Conservation (phyloP, 1,140 invertebrate species). For the Drosophila erecta region DNA sequence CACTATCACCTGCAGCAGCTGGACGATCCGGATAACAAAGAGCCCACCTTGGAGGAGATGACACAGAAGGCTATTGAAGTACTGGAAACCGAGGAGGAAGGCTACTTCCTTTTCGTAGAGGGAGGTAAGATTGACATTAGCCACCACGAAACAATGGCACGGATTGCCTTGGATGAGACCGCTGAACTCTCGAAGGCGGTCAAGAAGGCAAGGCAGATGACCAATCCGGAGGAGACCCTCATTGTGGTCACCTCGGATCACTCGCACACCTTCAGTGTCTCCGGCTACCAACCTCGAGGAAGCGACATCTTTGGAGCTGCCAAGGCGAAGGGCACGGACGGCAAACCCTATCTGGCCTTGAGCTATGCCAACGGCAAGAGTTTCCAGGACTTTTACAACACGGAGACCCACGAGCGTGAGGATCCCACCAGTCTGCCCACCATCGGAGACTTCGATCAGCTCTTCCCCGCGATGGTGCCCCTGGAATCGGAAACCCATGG, state of each 20-base stretch:
- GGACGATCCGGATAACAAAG: conserved; percentile 84
- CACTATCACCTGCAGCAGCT: conserved; percentile 86
- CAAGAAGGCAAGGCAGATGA: conserved; percentile 85
- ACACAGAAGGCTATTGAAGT: conserved; percentile 92
- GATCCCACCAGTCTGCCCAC: conserved; percentile 46
- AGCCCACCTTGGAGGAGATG: conserved; percentile 92
- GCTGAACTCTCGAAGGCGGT: conserved; percentile 87
- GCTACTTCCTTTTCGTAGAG: conserved; percentile 87
- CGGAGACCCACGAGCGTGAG: conserved; percentile 64
- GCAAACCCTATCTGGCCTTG: conserved; percentile 88
- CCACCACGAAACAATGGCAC: conserved; percentile 90
- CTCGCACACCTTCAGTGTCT: conserved; percentile 88
- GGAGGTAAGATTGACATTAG: conserved; percentile 92
- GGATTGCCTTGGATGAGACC: conserved; percentile 89
- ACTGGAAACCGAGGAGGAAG: conserved; percentile 90
- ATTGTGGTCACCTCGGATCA: conserved; percentile 90
- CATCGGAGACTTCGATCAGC: conserved; percentile 52
- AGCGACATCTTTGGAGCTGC: conserved; percentile 85
- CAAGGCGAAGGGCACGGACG: conserved; percentile 81
- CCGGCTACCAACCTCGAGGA: conserved; percentile 87
- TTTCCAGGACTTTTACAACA: conserved; percentile 83
- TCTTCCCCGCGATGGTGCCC: conserved; percentile 86
- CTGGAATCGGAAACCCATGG: conserved; percentile 88
- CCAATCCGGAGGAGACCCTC: conserved; percentile 87
- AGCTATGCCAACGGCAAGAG: conserved; percentile 90